phyloP scores from a whole-genome alignment of 2,797 vertebrate genomes.

The Enteromius argenteus region DNA sequence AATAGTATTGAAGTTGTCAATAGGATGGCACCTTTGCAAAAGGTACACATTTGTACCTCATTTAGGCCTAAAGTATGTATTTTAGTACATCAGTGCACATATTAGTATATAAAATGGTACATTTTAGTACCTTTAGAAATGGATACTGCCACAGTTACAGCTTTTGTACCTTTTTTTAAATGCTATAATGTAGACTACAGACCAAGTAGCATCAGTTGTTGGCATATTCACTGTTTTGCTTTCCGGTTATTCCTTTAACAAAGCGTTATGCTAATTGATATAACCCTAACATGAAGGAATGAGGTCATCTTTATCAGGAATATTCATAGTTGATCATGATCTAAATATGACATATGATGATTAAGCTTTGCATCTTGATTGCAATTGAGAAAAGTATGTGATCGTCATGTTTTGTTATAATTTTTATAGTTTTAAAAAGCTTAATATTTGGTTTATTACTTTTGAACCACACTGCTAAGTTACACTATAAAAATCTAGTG shows the following conservation, averaged over 20 bases:
- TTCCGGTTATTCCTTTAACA: background rate
- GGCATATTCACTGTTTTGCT: background rate
- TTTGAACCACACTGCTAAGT: background rate
- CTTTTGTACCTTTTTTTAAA: background rate
- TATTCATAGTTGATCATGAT: background rate
- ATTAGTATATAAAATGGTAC: background rate
- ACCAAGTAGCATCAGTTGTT: background rate
- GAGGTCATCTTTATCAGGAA: background rate
- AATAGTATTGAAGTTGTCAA: background rate
- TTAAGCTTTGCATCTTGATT: background rate
- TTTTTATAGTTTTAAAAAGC: background rate
- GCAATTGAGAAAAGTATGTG: background rate
- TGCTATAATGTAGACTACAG: background rate
- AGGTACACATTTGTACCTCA: background rate
- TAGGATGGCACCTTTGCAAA: background rate
- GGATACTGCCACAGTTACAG: background rate
- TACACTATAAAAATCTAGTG: background rate
- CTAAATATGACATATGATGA: background rate
- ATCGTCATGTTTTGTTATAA: background rate
- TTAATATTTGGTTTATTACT: background rate
- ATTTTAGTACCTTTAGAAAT: background rate
- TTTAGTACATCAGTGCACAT: background rate
- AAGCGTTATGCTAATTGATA: background rate
- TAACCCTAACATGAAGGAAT: background rate
- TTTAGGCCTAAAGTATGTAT: background rate